A percentile compares a stretch with the other conserved stretches of the same genome.
phyloP scores from a whole-genome alignment of 1,140 invertebrate species.

The Acromyrmex echinatior region DNA sequence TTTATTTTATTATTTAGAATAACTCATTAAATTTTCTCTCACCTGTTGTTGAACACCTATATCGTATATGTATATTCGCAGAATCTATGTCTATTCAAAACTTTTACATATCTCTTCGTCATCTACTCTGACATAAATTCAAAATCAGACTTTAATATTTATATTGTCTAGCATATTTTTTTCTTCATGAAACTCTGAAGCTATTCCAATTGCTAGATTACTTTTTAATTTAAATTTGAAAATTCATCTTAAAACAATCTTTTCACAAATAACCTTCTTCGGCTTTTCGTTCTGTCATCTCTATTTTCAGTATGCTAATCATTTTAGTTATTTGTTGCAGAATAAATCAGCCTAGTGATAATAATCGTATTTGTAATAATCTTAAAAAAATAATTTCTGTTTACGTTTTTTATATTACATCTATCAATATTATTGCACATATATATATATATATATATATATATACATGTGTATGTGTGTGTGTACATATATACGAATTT shows the following conservation, averaged over 20 bases:
- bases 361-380: background rate
- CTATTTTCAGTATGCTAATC: background rate
- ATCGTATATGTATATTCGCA: background rate
- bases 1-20: no score
- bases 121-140: background rate
- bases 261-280: background rate
- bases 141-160: constrained; percentile 16
- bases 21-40: no score
- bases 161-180: background rate
- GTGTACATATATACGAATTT: no score
- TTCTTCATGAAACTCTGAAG: background rate
- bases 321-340: constrained; percentile 3
- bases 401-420: background rate
- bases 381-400: background rate
- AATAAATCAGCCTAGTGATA: background rate
- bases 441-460: no score
- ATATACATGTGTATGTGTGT: no score
- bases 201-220: background rate
- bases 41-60: no score
- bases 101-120: background rate
- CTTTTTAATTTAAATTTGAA: background rate
- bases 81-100: background rate
- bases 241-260: background rate
- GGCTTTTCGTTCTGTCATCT: background rate
- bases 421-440: background rate